Percentiles rank a stretch among this genome's conserved stretches.
Conservation (phyloP, 2,113 vertebrate genomes). For the Grammomys surdaster region DNA sequence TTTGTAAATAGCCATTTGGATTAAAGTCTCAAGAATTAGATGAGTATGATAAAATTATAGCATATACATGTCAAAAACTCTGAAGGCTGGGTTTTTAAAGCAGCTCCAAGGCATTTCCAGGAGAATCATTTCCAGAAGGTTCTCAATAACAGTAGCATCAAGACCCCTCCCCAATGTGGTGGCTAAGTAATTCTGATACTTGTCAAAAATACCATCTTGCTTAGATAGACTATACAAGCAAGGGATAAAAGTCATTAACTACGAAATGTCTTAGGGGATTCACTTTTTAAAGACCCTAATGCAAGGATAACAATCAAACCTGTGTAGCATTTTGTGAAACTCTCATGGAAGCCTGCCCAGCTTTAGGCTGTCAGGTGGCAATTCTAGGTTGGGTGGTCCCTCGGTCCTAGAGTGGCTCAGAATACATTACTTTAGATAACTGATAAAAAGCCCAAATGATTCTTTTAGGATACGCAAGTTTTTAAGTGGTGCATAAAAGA, state of each 20-base stretch:
- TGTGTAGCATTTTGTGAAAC: background rate
- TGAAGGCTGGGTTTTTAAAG: constrained; percentile 37
- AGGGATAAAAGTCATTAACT: constrained; percentile 61
- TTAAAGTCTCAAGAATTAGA: constrained; percentile 51
- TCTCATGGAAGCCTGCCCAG: background rate
- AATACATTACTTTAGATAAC: constrained; percentile 45
- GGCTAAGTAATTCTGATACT: background rate
- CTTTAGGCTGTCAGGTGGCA: background rate
- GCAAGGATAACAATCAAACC: constrained; percentile 19
- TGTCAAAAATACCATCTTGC: constrained; percentile 26
- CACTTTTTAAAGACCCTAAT: background rate
- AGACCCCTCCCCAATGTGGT: background rate
- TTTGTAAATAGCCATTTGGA: constrained; percentile 58
- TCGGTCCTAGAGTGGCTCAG: background rate
- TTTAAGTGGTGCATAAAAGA: background rate
- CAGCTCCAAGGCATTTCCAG: background rate
- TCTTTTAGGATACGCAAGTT: background rate
- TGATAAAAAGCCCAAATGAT: background rate
- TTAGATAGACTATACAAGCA: background rate
- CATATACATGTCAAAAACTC: background rate
- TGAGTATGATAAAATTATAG: constrained; percentile 10
- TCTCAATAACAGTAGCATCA: background rate
- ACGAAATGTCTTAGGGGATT: constrained; percentile 1
- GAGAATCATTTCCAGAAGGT: background rate
- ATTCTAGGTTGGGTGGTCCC: constrained; percentile 19